A percentile compares a stretch with the other conserved stretches of the same genome.
Conservation (phyloP, 2,888 invertebrate genomes). For the Synanthedon vespiformis region DNA sequence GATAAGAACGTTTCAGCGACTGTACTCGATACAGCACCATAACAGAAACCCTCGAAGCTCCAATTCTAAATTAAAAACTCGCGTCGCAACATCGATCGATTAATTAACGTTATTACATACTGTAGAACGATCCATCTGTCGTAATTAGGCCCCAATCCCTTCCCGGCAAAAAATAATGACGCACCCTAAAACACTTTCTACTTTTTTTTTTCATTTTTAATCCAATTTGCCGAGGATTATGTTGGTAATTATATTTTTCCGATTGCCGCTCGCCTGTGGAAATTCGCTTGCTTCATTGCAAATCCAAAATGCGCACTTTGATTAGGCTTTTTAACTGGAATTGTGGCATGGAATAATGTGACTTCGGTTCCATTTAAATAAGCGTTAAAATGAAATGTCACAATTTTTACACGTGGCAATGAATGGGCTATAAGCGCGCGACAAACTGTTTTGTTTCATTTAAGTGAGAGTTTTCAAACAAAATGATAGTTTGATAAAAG, state of each 20-base stretch:
- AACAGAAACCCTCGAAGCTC: slow-evolving; percentile 1
- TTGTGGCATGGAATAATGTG: slow-evolving; percentile 15
- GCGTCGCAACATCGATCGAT: slow-evolving; percentile 49
- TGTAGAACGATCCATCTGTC: slow-evolving; percentile 63
- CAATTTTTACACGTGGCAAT: too few species aligned
- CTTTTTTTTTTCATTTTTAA: slow-evolving; percentile 67
- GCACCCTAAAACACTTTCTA: slow-evolving; percentile 66
- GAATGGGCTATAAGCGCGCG: too few species aligned
- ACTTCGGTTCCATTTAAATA: slow-evolving; percentile 3
- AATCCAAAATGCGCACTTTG: slow-evolving; percentile 48
- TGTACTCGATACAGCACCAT: background rate
- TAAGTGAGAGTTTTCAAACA: too few species aligned
- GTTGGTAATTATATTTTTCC: slow-evolving; percentile 71
- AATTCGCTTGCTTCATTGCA: slow-evolving; percentile 60
- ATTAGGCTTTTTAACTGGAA: slow-evolving; percentile 53
- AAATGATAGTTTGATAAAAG: too few species aligned
- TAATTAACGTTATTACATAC: slow-evolving; percentile 67
- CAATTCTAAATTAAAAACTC: slow-evolving; percentile 33
- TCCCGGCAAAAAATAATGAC: slow-evolving; percentile 66
- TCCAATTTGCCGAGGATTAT: slow-evolving; percentile 71
- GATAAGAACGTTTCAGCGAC: background rate
- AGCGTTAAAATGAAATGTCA: background rate
- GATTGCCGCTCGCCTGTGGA: slow-evolving; percentile 55
- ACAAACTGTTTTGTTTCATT: too few species aligned
- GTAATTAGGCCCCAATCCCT: slow-evolving; percentile 64